Evolutionary conservation across 2,797 vertebrate genomes (phyloP), one percentile per base, ranked within the genome.

Genomic region (Coreius guichenoti): DNA sequence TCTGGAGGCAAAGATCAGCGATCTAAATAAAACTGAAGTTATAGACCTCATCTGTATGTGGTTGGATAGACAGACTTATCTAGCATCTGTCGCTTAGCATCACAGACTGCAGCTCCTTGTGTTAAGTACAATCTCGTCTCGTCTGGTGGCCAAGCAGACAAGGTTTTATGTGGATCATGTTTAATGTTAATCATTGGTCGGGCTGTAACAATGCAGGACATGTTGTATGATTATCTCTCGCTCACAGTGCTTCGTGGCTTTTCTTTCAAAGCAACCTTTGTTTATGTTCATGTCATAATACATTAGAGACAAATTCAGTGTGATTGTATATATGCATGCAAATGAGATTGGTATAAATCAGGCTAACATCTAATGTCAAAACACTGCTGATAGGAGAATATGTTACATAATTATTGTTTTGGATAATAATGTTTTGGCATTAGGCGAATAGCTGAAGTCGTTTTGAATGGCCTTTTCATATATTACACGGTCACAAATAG

Each of bases 81-180:
- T 82, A 58, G 80, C 86, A 88, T 90, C 90, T 91, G 91, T 86
- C 86, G 81, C 72, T 91, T 86, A 86, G 70, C 47, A 56, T 86
- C 80, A 85, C 56, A 84, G 75, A 72, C 76, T 65, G 76, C 39
- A 63, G 67, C 36, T 82, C 63, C 33, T 33, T 29, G 54, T 1
- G 33, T 67, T 78, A 65, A 58, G 21, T 69, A 45, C 76, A 75
- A 68, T 80, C 69, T 68, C 65, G 51, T 82, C 68, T 80, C 29
- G 6, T 58, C 49, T 61, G 87, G 36, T 85, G 83, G 75, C 75
- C 83, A 70, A 82, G 68, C 78, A 84, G 86, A 78, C 51, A 73
- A 81, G 73, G 54, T 83, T 86, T 79, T 85, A 86, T 75, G 21
- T 86, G 83, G 76, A 67, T 73, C 49, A 85, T 70, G 74, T 82